Percentiles rank a stretch among this genome's conserved stretches.
These are phyloP conservation scores for Telmatherina bonti DNA, from an alignment of 2,797 vertebrate genomes.

Conservation along the genomic window DNA sequence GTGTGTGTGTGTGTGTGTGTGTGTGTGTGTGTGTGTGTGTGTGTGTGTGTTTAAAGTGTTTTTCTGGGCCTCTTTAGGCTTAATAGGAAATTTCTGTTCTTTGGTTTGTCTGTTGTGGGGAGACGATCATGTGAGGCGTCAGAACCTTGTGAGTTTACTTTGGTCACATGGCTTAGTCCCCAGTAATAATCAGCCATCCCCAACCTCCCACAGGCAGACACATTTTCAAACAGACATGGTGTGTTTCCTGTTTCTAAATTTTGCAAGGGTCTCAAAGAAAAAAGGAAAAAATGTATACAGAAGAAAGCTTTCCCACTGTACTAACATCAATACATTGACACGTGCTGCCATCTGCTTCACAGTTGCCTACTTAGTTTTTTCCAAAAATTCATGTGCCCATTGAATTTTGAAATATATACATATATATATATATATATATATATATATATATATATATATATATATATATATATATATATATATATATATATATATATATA, in stretches of 20 bases:
- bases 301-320: slow-evolving; percentile 1
- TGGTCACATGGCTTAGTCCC: slow-evolving; percentile 29
- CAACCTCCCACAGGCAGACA: slow-evolving; percentile 23
- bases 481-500: no score
- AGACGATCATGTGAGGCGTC: slow-evolving; percentile 23
- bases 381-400: not conserved
- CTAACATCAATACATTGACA: slow-evolving; percentile 1
- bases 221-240: slow-evolving; percentile 2
- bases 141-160: slow-evolving; percentile 37
- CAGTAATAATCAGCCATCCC: slow-evolving; percentile 19
- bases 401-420: slow-evolving; percentile 40
- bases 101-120: slow-evolving; percentile 7
- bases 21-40: no score
- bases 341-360: slow-evolving; percentile 23
- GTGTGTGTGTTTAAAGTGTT: slow-evolving; percentile 49
- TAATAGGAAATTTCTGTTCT: slow-evolving; percentile 23
- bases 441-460: no score
- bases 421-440: no score
- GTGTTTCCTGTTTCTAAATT: not conserved
- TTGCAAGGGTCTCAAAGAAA: slow-evolving; percentile 13
- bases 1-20: no score
- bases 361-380: slow-evolving; percentile 4
- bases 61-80: slow-evolving; percentile 28
- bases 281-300: not conserved
- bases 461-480: no score